Evolutionary conservation across 2,113 vertebrate genomes (phyloP).

Genomic region (Callionymus lyra): DNA sequence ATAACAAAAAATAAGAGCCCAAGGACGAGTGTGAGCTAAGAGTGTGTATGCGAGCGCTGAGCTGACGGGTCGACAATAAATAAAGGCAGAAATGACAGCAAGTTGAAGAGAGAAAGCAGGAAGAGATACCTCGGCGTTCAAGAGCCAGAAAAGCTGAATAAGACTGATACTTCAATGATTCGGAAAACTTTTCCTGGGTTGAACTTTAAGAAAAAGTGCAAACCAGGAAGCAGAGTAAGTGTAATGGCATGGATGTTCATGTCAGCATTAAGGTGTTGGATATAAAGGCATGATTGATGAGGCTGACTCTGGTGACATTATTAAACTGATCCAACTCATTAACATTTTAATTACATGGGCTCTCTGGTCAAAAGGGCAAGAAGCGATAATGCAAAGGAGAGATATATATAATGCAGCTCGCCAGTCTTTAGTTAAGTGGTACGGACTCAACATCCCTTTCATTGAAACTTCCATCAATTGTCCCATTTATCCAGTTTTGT

Average conservation of each 20-base stretch:
- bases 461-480: conserved; percentile 18
- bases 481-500: conserved; percentile 1
- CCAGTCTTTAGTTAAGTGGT: conserved; percentile 4
- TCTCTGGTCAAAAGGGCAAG: conserved; percentile 31
- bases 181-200: neutral
- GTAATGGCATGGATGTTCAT: conserved; percentile 34
- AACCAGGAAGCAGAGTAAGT: conserved; percentile 14
- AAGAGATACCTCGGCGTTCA: conserved; percentile 18
- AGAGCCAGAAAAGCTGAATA: conserved; percentile 2
- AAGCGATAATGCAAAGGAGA: conserved; percentile 18
- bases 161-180: neutral
- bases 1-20: conserved; percentile 13
- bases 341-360: conserved; percentile 54
- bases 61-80: conserved; percentile 12
- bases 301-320: conserved; percentile 50
- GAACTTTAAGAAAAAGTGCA: conserved; percentile 4
- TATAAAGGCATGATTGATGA: conserved; percentile 53
- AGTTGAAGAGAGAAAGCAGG: conserved; percentile 9
- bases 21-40: neutral
- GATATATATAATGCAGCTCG: conserved; percentile 13
- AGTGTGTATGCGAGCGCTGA: conserved; percentile 4
- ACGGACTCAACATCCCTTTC: conserved; percentile 16
- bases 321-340: conserved; percentile 61
- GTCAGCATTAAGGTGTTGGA: conserved; percentile 38
- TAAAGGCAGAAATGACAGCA: conserved; percentile 9